A percentile compares a stretch with the other conserved stretches of the same genome.
phyloP scores from a whole-genome alignment of 2,113 vertebrate species.

The Bos javanicus region DNA sequence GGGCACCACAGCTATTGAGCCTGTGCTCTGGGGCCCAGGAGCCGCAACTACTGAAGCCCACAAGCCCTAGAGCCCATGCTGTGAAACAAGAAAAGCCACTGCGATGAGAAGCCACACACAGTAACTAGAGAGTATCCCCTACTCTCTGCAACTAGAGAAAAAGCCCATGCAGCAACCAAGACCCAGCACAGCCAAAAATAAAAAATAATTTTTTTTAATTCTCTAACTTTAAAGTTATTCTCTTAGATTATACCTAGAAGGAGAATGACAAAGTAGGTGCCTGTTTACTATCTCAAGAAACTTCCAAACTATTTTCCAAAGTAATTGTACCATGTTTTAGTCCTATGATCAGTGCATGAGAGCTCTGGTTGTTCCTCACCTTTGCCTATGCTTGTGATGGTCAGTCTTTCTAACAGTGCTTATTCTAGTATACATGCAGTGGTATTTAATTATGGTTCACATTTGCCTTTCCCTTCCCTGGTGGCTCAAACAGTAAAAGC shows the following conservation, averaged over 20 bases:
- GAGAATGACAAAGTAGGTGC: neutral
- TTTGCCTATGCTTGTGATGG: neutral
- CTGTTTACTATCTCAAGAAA: neutral
- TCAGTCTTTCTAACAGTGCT: neutral
- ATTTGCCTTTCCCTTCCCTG: neutral
- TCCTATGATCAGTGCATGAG: neutral
- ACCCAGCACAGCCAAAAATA: neutral
- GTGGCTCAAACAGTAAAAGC: too few species aligned
- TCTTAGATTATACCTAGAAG: neutral
- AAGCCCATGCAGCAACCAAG: neutral
- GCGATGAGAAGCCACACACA: neutral
- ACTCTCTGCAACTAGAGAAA: neutral
- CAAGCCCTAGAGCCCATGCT: neutral
- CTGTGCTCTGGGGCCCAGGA: neutral
- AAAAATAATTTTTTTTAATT: neutral
- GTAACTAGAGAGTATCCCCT: neutral
- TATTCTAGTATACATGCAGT: neutral
- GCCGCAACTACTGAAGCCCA: neutral
- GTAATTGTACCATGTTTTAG: neutral
- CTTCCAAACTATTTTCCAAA: neutral
- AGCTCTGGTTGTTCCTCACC: neutral
- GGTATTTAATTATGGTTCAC: neutral
- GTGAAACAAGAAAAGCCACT: neutral
- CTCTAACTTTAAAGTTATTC: neutral
- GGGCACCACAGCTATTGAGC: neutral